Evolutionary conservation across 1,140 invertebrate genomes (phyloP).

Genomic region (Doryteuthis pealeii): DNA sequence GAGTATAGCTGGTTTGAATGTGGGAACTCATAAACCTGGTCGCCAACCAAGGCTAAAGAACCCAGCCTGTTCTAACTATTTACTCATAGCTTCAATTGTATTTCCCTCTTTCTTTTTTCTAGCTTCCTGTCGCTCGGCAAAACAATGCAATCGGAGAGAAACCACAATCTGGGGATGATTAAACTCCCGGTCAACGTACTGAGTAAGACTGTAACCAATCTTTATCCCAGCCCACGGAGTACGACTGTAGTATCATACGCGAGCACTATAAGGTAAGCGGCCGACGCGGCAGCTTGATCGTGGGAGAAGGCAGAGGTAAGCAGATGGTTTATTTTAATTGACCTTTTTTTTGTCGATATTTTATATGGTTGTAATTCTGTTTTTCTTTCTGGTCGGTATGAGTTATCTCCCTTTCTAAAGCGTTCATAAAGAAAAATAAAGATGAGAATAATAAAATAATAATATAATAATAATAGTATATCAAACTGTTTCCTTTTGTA

Average conservation of each 20-base stretch:
- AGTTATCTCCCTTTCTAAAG: neutral
- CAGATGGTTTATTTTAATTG: neutral
- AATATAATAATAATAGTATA: no score
- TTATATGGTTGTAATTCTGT: neutral
- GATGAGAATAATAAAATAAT: no score
- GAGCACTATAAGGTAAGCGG: constrained; percentile 67
- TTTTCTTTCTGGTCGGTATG: neutral
- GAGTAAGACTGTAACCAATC: constrained; percentile 50
- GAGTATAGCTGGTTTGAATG: no score
- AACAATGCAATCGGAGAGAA: neutral
- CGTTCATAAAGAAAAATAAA: no score
- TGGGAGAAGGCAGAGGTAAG: constrained; percentile 62
- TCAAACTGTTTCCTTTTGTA: no score
- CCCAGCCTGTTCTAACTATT: no score
- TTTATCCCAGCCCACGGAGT: constrained; percentile 74
- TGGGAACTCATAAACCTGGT: no score
- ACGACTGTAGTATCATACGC: constrained; percentile 72
- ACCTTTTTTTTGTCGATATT: neutral
- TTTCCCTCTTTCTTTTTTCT: neutral
- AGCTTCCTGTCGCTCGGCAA: neutral
- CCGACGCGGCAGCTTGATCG: constrained; percentile 61
- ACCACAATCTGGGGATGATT: neutral
- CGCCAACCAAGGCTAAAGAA: no score
- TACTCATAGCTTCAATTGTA: no score
- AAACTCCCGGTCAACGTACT: constrained; percentile 19